These are phyloP conservation scores for Dicerorhinus sumatrensis DNA, from an alignment of 2,113 vertebrate genomes.

Conservation along the genomic window DNA sequence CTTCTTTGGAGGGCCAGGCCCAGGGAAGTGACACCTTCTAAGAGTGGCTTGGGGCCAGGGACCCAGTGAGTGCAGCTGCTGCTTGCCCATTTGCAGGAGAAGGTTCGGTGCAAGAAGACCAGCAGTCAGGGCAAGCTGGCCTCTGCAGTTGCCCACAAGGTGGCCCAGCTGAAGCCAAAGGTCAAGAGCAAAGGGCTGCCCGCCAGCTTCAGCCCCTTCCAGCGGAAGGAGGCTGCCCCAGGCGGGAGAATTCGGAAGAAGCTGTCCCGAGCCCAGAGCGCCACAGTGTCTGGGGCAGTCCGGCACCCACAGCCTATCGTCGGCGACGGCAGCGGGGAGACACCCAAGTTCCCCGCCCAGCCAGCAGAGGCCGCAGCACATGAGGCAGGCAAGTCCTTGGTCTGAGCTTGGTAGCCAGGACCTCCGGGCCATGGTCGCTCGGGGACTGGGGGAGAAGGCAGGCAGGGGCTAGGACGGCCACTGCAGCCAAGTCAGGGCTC, in stretches of 20 bases:
- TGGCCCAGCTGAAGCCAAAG: slow-evolving; percentile 93
- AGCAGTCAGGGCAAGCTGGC: slow-evolving; percentile 85
- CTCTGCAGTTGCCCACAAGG: slow-evolving; percentile 88
- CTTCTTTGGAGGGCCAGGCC: not conserved
- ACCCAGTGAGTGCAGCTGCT: fast-evolving
- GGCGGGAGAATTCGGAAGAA: slow-evolving; percentile 89
- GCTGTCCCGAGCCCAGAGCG: slow-evolving; percentile 87
- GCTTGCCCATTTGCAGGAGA: slow-evolving; percentile 83
- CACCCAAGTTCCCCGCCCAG: slow-evolving; percentile 73
- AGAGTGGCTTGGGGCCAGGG: too few relatives aligned
- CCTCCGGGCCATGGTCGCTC: not conserved
- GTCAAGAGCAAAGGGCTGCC: slow-evolving; percentile 90
- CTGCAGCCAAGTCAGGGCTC: not conserved
- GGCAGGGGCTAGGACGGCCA: fast-evolving
- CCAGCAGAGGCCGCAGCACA: not conserved
- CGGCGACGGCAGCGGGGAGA: slow-evolving; percentile 60
- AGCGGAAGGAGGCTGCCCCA: slow-evolving; percentile 88
- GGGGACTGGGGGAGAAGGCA: not conserved
- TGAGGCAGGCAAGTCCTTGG: slow-evolving; percentile 55
- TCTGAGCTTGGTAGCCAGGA: fast-evolving
- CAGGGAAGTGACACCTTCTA: not conserved
- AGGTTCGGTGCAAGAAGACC: slow-evolving; percentile 88
- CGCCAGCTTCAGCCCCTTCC: slow-evolving; percentile 87
- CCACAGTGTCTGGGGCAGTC: slow-evolving; percentile 75
- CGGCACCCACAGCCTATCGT: slow-evolving; percentile 87